These are phyloP conservation scores for Petrocephalus zakoni DNA, from an alignment of 2,113 vertebrate genomes.

Conservation along the genomic window DNA sequence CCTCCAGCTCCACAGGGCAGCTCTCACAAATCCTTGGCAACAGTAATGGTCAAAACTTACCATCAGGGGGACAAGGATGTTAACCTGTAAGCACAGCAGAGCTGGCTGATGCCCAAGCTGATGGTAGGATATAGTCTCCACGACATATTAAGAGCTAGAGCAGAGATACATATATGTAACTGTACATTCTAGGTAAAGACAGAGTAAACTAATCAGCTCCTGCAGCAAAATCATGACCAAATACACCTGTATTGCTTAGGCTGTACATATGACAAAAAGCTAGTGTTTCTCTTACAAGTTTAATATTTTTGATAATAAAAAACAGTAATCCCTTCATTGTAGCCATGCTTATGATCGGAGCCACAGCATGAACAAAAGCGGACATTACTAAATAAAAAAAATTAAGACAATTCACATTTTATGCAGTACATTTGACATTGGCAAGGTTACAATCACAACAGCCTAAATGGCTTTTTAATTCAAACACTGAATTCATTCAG, in stretches of 20 bases:
- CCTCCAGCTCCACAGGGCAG: slow-evolving; percentile 63
- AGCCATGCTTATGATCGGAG: not conserved
- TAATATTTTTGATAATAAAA: not conserved
- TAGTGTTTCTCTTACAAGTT: not conserved
- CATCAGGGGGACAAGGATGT: not conserved
- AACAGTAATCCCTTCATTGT: not conserved
- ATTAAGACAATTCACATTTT: not conserved
- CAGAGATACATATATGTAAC: not conserved
- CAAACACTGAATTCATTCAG: not conserved
- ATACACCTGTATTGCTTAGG: not conserved
- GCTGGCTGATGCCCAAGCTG: not conserved
- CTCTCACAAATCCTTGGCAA: slow-evolving; percentile 50
- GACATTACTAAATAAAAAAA: not conserved
- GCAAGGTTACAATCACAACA: not conserved
- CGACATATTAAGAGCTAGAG: not conserved
- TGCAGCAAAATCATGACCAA: not conserved
- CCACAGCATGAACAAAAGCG: not conserved
- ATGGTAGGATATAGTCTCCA: not conserved
- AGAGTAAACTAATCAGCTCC: not conserved
- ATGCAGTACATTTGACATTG: not conserved
- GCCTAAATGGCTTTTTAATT: not conserved
- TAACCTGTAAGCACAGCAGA: not conserved
- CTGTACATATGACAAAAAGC: not conserved
- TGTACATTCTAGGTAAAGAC: not conserved
- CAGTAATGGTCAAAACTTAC: slow-evolving; percentile 35